Percentiles rank a stretch among this genome's conserved stretches.
Evolutionary conservation across 2,113 vertebrate species (phyloP).

Genomic region (Malurus melanocephalus): DNA sequence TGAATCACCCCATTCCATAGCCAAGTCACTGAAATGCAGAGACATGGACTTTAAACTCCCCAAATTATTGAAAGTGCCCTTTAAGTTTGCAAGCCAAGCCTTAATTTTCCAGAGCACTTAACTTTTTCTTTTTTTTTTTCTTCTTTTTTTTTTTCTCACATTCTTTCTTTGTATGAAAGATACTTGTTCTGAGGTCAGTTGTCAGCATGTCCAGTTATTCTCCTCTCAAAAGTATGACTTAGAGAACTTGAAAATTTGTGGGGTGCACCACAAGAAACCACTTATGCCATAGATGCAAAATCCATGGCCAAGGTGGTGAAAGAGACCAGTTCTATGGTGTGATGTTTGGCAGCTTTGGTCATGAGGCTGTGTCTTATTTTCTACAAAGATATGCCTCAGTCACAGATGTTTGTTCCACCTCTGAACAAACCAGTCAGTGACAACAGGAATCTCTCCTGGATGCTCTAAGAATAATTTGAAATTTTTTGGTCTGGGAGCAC

Average conservation of each 20-base stretch:
- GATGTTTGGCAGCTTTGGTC: background rate
- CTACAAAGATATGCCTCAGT: background rate
- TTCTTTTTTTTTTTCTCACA: rapidly evolving
- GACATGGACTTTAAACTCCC: background rate
- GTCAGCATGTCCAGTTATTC: background rate
- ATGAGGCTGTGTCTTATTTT: background rate
- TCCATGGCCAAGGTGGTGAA: background rate
- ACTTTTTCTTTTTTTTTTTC: background rate
- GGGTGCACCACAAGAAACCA: background rate
- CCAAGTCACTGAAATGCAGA: background rate
- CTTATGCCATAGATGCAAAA: background rate
- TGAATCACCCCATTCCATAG: background rate
- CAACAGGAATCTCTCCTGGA: background rate
- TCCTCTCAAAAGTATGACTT: background rate
- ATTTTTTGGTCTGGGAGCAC: background rate
- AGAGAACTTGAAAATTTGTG: background rate
- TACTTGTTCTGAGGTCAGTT: background rate
- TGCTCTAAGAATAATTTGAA: background rate
- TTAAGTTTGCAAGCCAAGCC: background rate
- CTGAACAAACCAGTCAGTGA: background rate
- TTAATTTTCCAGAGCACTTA: background rate
- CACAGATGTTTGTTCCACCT: background rate
- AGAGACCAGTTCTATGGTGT: background rate
- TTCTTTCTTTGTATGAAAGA: background rate
- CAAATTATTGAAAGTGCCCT: background rate